Conservation (phyloP, 2,797 vertebrate genomes). For the Thamnophis elegans region DNA sequence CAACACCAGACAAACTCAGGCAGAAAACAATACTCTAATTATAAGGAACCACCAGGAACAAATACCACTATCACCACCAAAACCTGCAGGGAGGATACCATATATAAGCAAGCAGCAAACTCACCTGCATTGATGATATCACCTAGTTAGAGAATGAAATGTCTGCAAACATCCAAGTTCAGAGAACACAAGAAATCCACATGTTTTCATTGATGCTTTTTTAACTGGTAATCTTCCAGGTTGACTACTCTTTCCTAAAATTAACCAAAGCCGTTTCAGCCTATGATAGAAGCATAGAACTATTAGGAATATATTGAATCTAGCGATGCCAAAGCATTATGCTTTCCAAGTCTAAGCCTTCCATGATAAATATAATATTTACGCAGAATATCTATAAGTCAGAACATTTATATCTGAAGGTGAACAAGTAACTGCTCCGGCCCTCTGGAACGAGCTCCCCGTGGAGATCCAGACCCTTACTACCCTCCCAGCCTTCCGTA, state of each 20-base stretch:
- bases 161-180: not conserved
- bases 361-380: not conserved
- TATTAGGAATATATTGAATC: not conserved
- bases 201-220: not conserved
- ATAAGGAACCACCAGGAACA: not conserved
- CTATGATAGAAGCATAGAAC: not conserved
- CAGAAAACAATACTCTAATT: not conserved
- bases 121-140: not conserved
- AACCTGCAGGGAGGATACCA: not conserved
- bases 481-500: no score
- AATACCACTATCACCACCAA: not conserved
- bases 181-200: not conserved
- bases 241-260: not conserved
- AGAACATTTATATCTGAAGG: not conserved
- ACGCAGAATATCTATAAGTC: not conserved
- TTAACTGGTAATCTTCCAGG: not conserved
- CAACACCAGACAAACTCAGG: not conserved
- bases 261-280: not conserved
- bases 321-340: not conserved
- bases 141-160: not conserved
- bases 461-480: no score
- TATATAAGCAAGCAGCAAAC: not conserved
- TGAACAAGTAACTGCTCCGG: no score
- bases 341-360: not conserved
- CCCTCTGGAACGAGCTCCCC: no score